These are phyloP conservation scores for Drosophila quinaria DNA, from an alignment of 2,888 invertebrate genomes.

Conservation along the genomic window DNA sequence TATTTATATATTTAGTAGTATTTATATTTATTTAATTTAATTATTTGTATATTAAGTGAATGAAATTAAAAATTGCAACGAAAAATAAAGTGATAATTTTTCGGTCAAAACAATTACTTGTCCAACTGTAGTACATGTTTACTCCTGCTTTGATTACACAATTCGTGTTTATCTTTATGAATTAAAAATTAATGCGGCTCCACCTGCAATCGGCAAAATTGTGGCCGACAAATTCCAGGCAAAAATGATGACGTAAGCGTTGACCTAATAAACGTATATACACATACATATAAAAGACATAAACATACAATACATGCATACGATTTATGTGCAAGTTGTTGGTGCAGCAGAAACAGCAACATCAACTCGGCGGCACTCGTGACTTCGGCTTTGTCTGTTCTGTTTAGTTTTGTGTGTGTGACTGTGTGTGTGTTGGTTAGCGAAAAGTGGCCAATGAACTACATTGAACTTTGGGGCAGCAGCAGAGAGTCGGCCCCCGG, in stretches of 20 bases:
- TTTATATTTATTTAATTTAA: no score
- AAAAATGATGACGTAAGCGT: conserved; percentile 78
- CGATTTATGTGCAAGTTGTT: conserved; percentile 71
- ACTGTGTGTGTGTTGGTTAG: conserved; percentile 54
- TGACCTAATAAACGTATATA: conserved; percentile 74
- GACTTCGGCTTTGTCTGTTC: conserved; percentile 81
- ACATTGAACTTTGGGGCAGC: conserved; percentile 76
- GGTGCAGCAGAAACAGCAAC: conserved; percentile 42
- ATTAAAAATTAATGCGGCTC: conserved; percentile 40
- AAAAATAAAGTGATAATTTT: no score
- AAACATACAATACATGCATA: conserved; percentile 48
- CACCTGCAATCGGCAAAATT: conserved; percentile 57
- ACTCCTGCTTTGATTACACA: conserved; percentile 32
- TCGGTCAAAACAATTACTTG: not conserved
- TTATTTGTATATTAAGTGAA: not conserved
- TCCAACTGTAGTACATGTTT: not conserved
- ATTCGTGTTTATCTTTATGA: conserved; percentile 45
- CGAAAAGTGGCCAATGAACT: conserved; percentile 82
- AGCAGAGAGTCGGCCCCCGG: conserved; percentile 2
- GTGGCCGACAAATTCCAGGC: conserved; percentile 68
- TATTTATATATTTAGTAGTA: not conserved
- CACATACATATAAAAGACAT: conserved; percentile 30
- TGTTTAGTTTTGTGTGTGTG: conserved; percentile 44
- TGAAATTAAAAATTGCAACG: not conserved
- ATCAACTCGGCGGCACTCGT: conserved; percentile 70